phyloP scores from a whole-genome alignment of 1,140 invertebrate species.

The Alviniconcha marisindica region DNA sequence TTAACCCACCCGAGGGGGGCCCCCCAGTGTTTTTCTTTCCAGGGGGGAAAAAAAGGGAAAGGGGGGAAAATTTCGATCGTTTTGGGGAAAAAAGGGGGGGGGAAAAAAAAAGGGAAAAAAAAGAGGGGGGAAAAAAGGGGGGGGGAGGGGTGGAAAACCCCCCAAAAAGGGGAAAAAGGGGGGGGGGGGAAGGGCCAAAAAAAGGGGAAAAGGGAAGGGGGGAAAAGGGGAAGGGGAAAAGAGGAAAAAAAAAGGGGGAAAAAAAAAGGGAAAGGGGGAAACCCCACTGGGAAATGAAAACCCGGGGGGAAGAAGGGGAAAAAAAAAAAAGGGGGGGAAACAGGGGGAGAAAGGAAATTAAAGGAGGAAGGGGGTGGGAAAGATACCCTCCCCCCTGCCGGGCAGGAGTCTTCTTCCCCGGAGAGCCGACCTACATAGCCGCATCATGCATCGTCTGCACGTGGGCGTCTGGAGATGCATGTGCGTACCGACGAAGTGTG shows the following conservation, averaged over 20 bases:
- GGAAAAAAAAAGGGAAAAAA: not conserved
- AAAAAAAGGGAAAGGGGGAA: not conserved
- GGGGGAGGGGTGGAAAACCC: not conserved
- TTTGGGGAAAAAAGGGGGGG: not conserved
- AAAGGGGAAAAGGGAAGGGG: too few species aligned
- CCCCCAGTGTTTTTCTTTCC: too few species aligned
- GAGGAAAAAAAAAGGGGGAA: not conserved
- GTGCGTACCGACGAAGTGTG: too few species aligned
- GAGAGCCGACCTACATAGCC: too few species aligned
- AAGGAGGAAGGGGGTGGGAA: not conserved
- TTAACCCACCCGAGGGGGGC: not conserved
- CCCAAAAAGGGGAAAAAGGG: not conserved
- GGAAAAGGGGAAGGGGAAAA: not conserved
- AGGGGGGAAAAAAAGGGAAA: too few species aligned
- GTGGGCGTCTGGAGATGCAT: not conserved
- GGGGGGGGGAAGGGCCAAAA: not conserved
- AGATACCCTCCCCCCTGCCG: too few species aligned
- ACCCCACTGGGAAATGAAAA: not conserved
- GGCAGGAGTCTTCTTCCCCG: too few species aligned
- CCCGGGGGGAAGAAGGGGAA: not conserved
- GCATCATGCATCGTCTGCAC: not conserved
- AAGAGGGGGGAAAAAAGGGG: not conserved
- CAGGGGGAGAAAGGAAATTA: not conserved
- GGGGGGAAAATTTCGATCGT: too few species aligned
- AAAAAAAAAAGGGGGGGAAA: too few species aligned